Percentiles rank a stretch among this genome's conserved stretches.
These are phyloP conservation scores for Ailurus styani DNA, from an alignment of 2,113 vertebrate genomes.

Conservation along the genomic window DNA sequence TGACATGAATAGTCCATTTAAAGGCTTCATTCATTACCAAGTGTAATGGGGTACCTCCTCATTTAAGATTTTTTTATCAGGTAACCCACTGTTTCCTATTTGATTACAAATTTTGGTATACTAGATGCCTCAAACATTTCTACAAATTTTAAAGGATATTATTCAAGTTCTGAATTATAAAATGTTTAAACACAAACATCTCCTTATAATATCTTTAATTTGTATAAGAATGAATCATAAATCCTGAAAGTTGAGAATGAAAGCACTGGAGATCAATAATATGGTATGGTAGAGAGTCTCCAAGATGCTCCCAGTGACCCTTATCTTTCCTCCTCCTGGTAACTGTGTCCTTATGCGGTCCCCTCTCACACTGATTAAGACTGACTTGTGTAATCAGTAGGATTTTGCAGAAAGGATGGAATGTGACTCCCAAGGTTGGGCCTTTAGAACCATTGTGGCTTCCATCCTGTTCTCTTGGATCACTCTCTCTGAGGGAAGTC, in stretches of 20 bases:
- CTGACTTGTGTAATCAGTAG: neutral
- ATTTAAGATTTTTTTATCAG: neutral
- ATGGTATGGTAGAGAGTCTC: neutral
- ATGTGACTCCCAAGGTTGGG: neutral
- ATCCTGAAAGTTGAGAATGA: neutral
- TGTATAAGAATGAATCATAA: neutral
- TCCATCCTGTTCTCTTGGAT: neutral
- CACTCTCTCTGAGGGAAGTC: neutral
- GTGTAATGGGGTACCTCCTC: neutral
- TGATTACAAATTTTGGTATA: neutral
- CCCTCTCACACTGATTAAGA: neutral
- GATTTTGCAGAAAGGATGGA: neutral
- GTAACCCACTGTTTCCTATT: neutral
- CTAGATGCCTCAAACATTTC: neutral
- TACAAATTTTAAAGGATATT: neutral
- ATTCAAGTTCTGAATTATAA: neutral
- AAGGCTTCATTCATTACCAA: slow-evolving; percentile 36
- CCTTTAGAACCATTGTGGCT: neutral
- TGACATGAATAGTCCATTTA: neutral
- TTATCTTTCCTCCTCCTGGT: neutral
- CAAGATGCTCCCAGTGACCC: fast-evolving
- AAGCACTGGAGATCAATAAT: neutral
- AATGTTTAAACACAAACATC: neutral
- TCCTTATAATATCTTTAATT: neutral
- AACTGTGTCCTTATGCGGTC: neutral